phyloP scores from a whole-genome alignment of 2,888 invertebrate species.

The Hydraecia micacea region DNA sequence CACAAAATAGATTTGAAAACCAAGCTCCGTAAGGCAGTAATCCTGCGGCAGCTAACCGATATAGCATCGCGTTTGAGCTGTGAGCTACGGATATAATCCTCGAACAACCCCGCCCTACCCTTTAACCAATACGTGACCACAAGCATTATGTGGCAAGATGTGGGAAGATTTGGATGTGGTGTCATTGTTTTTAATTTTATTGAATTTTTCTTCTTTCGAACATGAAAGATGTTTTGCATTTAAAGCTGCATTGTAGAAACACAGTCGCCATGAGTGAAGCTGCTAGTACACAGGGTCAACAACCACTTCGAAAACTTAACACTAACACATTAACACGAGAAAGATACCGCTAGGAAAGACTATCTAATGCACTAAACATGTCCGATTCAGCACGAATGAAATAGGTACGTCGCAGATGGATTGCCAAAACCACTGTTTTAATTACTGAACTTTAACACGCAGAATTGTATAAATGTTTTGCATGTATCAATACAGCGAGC shows the following conservation, averaged over 20 bases:
- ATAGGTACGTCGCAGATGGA: no score
- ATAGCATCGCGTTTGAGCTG: conserved; percentile 68
- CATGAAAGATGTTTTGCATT: neutral
- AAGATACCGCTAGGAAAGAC: no score
- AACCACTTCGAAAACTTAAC: neutral
- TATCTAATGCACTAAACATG: no score
- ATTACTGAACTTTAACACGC: no score
- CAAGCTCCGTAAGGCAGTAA: conserved; percentile 67
- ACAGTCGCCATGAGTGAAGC: neutral
- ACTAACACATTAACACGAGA: no score
- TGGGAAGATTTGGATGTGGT: conserved; percentile 69
- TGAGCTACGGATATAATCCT: conserved; percentile 81
- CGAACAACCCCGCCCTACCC: conserved; percentile 82
- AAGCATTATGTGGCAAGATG: conserved; percentile 70
- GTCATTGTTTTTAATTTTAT: neutral
- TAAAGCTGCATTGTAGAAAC: neutral
- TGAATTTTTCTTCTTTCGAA: neutral
- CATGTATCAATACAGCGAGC: no score
- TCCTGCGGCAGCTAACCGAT: conserved; percentile 62
- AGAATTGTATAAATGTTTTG: no score
- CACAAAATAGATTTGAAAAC: conserved; percentile 55
- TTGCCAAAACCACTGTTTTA: no score
- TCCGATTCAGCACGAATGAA: neutral
- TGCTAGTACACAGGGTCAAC: neutral
- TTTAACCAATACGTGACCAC: conserved; percentile 89